Evolutionary conservation across 1,140 invertebrate species (phyloP).

Genomic region (Cheumatopsyche charites): DNA sequence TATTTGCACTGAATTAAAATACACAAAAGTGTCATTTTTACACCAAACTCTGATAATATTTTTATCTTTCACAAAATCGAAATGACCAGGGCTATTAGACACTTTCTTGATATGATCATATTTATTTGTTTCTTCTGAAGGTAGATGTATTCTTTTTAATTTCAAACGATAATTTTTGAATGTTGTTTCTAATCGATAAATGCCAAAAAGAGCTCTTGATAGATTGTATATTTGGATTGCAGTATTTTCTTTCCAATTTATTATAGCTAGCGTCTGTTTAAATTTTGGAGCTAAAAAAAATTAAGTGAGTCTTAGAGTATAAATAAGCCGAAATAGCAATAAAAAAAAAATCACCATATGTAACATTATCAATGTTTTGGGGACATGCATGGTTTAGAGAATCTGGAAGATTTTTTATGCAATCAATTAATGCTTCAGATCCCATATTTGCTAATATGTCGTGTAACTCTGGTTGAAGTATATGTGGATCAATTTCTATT

Average conservation of each 20-base stretch:
- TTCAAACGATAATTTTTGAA: constrained; percentile 60
- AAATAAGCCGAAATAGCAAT: neutral
- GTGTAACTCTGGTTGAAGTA: constrained; percentile 72
- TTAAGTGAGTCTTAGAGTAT: neutral
- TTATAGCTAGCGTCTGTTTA: constrained; percentile 61
- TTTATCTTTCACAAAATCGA: constrained; percentile 61
- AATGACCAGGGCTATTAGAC: constrained; percentile 53
- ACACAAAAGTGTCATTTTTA: constrained; percentile 63
- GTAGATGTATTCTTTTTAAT: constrained; percentile 48
- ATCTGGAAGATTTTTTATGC: constrained; percentile 66
- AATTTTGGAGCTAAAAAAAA: constrained; percentile 71
- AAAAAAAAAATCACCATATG: constrained; percentile 66
- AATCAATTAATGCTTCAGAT: constrained; percentile 70
- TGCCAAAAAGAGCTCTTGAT: constrained; percentile 68
- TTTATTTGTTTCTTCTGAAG: too few species aligned
- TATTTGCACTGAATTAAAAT: constrained; percentile 64
- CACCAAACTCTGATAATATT: constrained; percentile 65
- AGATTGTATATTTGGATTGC: constrained; percentile 69
- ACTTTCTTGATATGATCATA: constrained; percentile 42
- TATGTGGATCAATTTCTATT: constrained; percentile 66
- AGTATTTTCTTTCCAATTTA: constrained; percentile 69
- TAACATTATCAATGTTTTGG: constrained; percentile 67
- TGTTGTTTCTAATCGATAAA: constrained; percentile 67
- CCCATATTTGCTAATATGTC: constrained; percentile 71
- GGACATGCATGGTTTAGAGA: constrained; percentile 63